A percentile compares a stretch with the other conserved stretches of the same genome.
Conservation (phyloP, 2,888 invertebrate species). For the Taphrorychus bicolor region DNA sequence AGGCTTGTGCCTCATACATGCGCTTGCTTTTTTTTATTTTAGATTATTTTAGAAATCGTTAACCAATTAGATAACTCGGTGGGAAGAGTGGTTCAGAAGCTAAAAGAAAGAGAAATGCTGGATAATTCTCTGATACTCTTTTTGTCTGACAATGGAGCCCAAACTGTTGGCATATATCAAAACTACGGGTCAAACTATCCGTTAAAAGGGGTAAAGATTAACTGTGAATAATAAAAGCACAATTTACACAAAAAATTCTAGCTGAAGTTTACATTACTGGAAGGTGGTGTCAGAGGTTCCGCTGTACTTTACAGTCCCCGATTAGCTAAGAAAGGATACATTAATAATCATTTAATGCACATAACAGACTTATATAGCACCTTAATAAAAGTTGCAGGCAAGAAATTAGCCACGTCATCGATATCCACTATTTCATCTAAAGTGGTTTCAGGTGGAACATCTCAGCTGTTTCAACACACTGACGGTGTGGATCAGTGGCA, state of each 20-base stretch:
- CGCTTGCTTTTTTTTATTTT: not conserved
- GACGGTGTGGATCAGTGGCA: conserved; percentile 59
- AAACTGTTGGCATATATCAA: conserved; percentile 71
- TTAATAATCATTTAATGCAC: conserved; percentile 74
- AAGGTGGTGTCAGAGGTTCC: conserved; percentile 82
- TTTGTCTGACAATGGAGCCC: conserved; percentile 88
- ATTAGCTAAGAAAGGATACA: conserved; percentile 61
- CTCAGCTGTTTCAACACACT: conserved; percentile 48
- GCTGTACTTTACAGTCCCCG: conserved; percentile 79
- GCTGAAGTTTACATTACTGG: conserved; percentile 83
- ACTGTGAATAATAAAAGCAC: not conserved
- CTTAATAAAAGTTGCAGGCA: conserved; percentile 56
- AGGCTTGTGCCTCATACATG: conserved; percentile 61
- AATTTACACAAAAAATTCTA: conserved; percentile 36
- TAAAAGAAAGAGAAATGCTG: conserved; percentile 72
- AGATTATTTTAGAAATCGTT: conserved; percentile 72
- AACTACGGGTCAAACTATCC: conserved; percentile 84
- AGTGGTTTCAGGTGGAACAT: conserved; percentile 56
- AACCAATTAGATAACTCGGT: conserved; percentile 85
- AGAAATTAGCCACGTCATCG: not conserved
- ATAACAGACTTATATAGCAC: conserved; percentile 88
- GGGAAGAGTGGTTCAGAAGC: conserved; percentile 74
- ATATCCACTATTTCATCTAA: not conserved
- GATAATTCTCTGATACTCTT: conserved; percentile 85
- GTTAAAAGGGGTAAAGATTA: conserved; percentile 70